These are phyloP conservation scores for Aldabrachelys gigantea DNA, from an alignment of 2,113 vertebrate genomes.

Conservation along the genomic window DNA sequence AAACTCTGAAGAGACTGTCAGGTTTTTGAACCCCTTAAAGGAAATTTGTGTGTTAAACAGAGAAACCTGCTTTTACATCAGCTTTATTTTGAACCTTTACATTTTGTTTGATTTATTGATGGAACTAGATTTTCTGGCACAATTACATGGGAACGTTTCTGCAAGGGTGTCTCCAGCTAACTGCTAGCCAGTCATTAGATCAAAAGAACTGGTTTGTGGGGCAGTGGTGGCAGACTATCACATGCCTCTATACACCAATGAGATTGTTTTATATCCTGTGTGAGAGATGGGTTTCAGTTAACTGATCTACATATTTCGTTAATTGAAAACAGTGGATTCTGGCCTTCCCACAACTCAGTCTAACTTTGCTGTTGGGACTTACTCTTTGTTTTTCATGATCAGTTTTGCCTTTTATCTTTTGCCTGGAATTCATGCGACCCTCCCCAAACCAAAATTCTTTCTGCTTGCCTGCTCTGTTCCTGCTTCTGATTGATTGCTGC, in stretches of 20 bases:
- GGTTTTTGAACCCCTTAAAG: background rate
- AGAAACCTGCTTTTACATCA: accelerated
- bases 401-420: background rate
- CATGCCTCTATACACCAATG: background rate
- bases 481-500: background rate
- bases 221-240: background rate
- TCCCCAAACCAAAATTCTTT: accelerated
- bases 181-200: background rate
- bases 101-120: accelerated
- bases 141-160: background rate
- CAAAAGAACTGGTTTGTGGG: background rate
- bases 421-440: background rate
- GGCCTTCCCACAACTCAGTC: accelerated
- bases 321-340: background rate
- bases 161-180: background rate
- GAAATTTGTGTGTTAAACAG: background rate
- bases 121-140: accelerated
- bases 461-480: background rate
- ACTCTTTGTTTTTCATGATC: background rate
- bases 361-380: accelerated
- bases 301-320: background rate
- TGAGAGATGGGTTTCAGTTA: background rate
- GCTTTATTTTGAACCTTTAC: accelerated
- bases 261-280: background rate
- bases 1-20: accelerated